phyloP scores from a whole-genome alignment of 2,797 vertebrate genomes.

The Muraenolepis orangiensis region DNA sequence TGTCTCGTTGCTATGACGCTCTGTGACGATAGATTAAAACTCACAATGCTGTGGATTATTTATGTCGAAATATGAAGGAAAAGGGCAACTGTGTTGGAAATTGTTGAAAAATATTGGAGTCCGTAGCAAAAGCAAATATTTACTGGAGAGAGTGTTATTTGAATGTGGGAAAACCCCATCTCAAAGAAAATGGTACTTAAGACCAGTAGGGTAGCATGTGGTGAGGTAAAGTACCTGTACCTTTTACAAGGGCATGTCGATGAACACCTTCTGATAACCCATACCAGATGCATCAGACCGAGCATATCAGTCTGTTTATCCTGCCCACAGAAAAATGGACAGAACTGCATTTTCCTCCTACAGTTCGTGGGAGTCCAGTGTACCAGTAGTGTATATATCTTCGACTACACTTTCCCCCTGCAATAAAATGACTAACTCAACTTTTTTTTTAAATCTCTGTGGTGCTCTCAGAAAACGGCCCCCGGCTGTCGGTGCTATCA shows the following conservation, averaged over 20 bases:
- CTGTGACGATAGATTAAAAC: background rate
- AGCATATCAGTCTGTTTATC: background rate
- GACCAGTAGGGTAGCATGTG: too few species aligned
- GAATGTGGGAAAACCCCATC: too few species aligned
- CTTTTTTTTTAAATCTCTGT: background rate
- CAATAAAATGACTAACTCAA: background rate
- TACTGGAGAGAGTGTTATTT: too few species aligned
- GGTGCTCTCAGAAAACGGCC: conserved; percentile 79
- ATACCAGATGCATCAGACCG: background rate
- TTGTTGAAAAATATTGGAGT: background rate
- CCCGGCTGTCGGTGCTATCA: conserved; percentile 80
- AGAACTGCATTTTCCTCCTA: background rate
- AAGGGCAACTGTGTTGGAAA: background rate
- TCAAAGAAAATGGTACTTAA: too few species aligned
- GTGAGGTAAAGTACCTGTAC: background rate
- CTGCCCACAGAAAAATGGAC: background rate
- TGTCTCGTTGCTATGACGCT: background rate
- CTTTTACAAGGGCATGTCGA: background rate
- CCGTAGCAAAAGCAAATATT: too few species aligned
- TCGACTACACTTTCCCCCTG: background rate
- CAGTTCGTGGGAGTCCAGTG: background rate
- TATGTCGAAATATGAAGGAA: background rate
- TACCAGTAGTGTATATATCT: too few species aligned
- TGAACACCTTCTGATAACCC: background rate
- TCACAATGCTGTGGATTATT: background rate